Percentiles rank a stretch among this genome's conserved stretches.
Conservation (phyloP, 2,888 invertebrate genomes). For the Chrysolina oricalcia region DNA sequence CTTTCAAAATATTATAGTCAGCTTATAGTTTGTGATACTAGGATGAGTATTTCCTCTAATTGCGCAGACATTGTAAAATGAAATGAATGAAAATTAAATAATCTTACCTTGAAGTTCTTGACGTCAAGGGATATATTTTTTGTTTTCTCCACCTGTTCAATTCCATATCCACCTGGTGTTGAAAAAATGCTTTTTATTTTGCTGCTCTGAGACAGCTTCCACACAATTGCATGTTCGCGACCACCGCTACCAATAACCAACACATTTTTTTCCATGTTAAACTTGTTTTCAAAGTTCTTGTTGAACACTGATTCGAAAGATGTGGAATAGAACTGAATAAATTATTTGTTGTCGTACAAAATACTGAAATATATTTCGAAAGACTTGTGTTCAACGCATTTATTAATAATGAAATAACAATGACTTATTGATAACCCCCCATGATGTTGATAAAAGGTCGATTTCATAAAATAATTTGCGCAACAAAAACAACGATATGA, state of each 20-base stretch:
- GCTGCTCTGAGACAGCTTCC: constrained; percentile 91
- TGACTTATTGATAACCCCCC: constrained; percentile 18
- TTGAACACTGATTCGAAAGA: background rate
- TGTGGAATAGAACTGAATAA: background rate
- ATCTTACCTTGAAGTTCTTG: constrained; percentile 81
- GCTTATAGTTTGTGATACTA: too few species aligned
- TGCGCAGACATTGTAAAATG: background rate
- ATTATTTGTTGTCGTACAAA: constrained; percentile 3
- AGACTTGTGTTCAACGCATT: constrained; percentile 3
- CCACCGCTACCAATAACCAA: constrained; percentile 94
- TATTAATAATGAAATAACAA: constrained; percentile 2
- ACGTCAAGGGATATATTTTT: constrained; percentile 78
- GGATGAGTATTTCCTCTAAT: too few species aligned
- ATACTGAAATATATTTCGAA: constrained; percentile 8
- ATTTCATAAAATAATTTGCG: background rate
- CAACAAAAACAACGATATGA: too few species aligned
- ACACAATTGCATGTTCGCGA: constrained; percentile 95
- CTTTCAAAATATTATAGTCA: background rate
- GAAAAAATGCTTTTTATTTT: constrained; percentile 83
- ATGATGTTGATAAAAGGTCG: constrained; percentile 16
- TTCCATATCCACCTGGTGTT: constrained; percentile 93
- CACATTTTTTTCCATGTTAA: constrained; percentile 74
- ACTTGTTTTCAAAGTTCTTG: background rate
- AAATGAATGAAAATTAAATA: background rate
- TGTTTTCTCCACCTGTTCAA: constrained; percentile 81